A percentile compares a stretch with the other conserved stretches of the same genome.
Conservation (phyloP, 2,888 invertebrate species). For the Noctua janthe region DNA sequence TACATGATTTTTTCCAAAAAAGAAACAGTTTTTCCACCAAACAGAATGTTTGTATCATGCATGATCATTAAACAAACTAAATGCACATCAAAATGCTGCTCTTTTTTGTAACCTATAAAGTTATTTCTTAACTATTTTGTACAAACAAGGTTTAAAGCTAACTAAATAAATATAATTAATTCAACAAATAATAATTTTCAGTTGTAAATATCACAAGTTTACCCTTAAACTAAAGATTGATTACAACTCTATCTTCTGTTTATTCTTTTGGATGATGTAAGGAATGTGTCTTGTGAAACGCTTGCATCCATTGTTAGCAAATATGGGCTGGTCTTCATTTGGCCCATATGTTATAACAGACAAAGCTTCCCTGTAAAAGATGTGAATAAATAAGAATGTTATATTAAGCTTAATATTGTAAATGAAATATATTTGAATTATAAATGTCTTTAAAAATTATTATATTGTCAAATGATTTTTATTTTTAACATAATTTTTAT, state of each 20-base stretch:
- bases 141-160: conserved; percentile 59
- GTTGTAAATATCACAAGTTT: conserved; percentile 67
- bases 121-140: conserved; percentile 52
- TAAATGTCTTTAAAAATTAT: conserved; percentile 10
- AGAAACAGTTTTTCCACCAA: conserved; percentile 1
- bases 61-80: conserved; percentile 17
- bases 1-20: conserved; percentile 40
- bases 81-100: conserved; percentile 24
- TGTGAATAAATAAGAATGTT: conserved; percentile 34
- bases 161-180: conserved; percentile 57
- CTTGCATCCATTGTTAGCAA: conserved; percentile 97
- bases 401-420: conserved; percentile 32
- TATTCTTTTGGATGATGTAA: conserved; percentile 85
- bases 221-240: conserved; percentile 42
- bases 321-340: conserved; percentile 93
- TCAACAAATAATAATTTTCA: conserved; percentile 46
- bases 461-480: not conserved
- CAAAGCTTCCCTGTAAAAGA: conserved; percentile 90
- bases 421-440: conserved; percentile 32
- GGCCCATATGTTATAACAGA: conserved; percentile 94
- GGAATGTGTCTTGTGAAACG: conserved; percentile 95
- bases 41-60: conserved; percentile 6
- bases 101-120: conserved; percentile 20
- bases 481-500: no score
- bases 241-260: conserved; percentile 72